phyloP scores from a whole-genome alignment of 2,888 invertebrate species.

The Cephus spinipes region DNA sequence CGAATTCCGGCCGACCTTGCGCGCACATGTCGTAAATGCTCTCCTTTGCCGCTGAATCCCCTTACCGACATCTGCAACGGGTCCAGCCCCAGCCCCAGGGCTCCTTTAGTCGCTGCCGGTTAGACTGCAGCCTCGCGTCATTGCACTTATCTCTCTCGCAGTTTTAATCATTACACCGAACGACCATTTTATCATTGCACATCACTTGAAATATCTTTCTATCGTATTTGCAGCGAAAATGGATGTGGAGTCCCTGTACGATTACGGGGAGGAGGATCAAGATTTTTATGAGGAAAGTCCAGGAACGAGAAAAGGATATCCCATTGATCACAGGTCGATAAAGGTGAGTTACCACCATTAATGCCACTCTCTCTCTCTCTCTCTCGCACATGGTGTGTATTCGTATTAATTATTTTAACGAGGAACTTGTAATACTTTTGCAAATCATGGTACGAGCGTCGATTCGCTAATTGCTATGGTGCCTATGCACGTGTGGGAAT shows the following conservation, averaged over 20 bases:
- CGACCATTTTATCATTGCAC: background rate
- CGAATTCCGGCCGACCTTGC: background rate
- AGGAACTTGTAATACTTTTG: background rate
- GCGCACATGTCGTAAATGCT: background rate
- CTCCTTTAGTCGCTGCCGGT: background rate
- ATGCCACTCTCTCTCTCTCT: background rate
- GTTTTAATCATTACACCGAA: background rate
- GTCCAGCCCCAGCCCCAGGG: background rate
- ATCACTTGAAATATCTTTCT: background rate
- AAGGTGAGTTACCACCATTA: slow-evolving; percentile 49
- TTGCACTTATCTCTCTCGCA: background rate
- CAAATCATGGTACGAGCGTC: background rate
- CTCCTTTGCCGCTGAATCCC: background rate
- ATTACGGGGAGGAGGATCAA: slow-evolving; percentile 78
- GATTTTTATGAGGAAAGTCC: slow-evolving; percentile 78
- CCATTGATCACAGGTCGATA: slow-evolving; percentile 60
- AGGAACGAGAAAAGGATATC: slow-evolving; percentile 58
- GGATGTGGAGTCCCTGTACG: slow-evolving; percentile 69
- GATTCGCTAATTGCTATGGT: background rate
- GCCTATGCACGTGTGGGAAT: background rate
- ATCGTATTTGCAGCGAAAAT: slow-evolving; percentile 53
- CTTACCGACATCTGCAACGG: background rate
- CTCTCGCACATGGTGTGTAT: background rate
- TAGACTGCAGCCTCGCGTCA: too few relatives aligned
- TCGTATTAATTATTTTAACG: background rate